These are phyloP conservation scores for Ditylenchus dipsaci DNA, from an alignment of 1,140 invertebrate species.

Conservation along the genomic window DNA sequence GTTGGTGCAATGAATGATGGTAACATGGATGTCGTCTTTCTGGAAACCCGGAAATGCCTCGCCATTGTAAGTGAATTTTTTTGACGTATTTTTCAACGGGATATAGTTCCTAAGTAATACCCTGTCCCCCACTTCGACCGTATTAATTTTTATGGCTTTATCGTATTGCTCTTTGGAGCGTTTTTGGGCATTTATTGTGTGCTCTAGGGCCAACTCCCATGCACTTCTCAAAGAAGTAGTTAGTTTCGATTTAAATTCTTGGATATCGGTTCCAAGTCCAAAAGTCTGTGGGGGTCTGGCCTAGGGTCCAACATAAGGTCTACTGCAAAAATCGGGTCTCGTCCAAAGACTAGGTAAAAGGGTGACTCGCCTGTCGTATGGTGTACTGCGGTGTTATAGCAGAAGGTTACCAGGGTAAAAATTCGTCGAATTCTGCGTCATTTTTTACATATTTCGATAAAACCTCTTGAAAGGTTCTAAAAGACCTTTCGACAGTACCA, in stretches of 20 bases:
- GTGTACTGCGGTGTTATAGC: slow-evolving; percentile 26
- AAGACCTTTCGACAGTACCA: slow-evolving; percentile 2
- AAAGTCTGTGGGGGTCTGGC: neutral
- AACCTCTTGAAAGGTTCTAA: slow-evolving; percentile 17
- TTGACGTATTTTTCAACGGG: neutral
- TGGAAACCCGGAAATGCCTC: slow-evolving; percentile 4
- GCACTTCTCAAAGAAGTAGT: slow-evolving; percentile 10
- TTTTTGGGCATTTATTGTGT: neutral
- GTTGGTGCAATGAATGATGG: neutral
- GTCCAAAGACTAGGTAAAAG: slow-evolving; percentile 17
- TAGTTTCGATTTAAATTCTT: slow-evolving; percentile 13
- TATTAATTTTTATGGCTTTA: slow-evolving; percentile 1
- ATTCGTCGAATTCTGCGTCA: slow-evolving; percentile 20
- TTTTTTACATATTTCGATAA: slow-evolving; percentile 14
- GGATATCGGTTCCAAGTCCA: too few relatives aligned
- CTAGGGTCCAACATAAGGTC: slow-evolving; percentile 8
- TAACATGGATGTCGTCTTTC: slow-evolving; percentile 7
- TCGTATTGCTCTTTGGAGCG: slow-evolving; percentile 19
- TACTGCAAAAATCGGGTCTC: slow-evolving; percentile 22
- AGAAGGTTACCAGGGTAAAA: slow-evolving; percentile 13
- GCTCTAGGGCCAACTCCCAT: slow-evolving; percentile 4
- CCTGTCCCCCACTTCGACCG: slow-evolving; percentile 12
- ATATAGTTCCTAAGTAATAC: slow-evolving; percentile 18
- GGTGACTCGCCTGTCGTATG: slow-evolving; percentile 13
- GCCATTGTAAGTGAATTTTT: slow-evolving; percentile 23